Base-by-base conservation (phyloP, 1,140 invertebrate genomes). In the Lordiphosa mommai region DNA sequence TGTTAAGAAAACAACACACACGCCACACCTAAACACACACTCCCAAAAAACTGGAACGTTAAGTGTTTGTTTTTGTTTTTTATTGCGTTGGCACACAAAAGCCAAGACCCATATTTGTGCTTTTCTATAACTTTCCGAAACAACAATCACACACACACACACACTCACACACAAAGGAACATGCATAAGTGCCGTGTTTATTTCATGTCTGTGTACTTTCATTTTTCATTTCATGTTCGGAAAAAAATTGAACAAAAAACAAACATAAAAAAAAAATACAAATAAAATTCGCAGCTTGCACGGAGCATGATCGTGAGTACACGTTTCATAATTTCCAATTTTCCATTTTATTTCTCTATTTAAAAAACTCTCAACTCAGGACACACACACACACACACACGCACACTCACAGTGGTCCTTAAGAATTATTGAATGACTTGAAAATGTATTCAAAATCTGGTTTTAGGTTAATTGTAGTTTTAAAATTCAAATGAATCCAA, bases 281-380 rank as follows among this genome's bases (percentile, higher is more conserved):
- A 58, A 57, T 23, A 73, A 66, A 84, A 84, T 61, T 88, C 70
- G 90, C 92, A 94, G 93, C 93, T 94, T 93, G 93, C 93, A 93
- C 92, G 93, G 92, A 93, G 93, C 93, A 94, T 94, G 93, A 93
- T 93, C 91, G 93, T 94, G 92, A 94, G 93, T 94, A 94, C 91
- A 88, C 86, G 73, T 88, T 86, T 84, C 80, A 72, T 77, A 72
- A 77, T 72, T 84, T 84, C 52, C 40, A 46, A 72, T 34, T 57
- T 80, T 80, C 60, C 37, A 67, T 73, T 66, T 33, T 64, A 67
- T 77, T 77, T 77, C 50, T 20, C 7, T 41, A 23, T 27, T 59
- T 41, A 0, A 6, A 23, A 23, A 23, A n/a, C n/a, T n/a, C 4
- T 5, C 5, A 6, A 23, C 52, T 44, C 41, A 56, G 63, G 53